Conservation (phyloP, 2,888 invertebrate species). For the Strigamia transsilvanica region DNA sequence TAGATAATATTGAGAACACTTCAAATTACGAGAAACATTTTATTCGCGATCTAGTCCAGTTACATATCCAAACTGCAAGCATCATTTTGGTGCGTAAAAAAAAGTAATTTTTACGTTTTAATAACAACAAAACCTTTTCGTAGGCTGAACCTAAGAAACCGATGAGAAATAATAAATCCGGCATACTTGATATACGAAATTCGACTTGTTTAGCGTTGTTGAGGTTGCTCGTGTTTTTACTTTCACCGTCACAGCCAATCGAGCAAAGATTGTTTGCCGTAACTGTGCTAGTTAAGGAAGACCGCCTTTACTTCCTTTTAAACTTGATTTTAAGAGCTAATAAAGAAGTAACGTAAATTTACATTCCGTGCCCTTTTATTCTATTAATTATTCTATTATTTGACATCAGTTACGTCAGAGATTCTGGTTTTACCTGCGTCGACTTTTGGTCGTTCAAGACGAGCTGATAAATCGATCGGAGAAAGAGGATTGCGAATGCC, state of each 20-base stretch:
- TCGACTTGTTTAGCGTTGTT: conserved; percentile 65
- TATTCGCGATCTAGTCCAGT: conserved; percentile 56
- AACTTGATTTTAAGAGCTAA: conserved; percentile 62
- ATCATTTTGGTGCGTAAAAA: conserved; percentile 52
- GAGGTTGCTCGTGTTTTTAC: conserved; percentile 66
- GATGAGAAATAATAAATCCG: background rate
- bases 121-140: background rate
- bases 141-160: background rate
- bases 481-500: background rate
- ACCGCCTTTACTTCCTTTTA: background rate
- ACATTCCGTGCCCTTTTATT: background rate
- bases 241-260: conserved; percentile 66
- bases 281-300: conserved; percentile 60
- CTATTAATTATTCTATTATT: background rate
- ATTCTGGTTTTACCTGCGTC: background rate
- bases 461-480: background rate
- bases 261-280: conserved; percentile 66
- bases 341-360: conserved; percentile 63
- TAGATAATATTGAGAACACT: conserved; percentile 54
- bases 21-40: conserved; percentile 56
- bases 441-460: background rate
- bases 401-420: background rate
- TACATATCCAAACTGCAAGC: conserved; percentile 55
- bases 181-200: conserved; percentile 63
- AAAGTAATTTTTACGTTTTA: too few relatives aligned